phyloP scores from a whole-genome alignment of 2,113 vertebrate genomes.

The Callocephalon fimbriatum region DNA sequence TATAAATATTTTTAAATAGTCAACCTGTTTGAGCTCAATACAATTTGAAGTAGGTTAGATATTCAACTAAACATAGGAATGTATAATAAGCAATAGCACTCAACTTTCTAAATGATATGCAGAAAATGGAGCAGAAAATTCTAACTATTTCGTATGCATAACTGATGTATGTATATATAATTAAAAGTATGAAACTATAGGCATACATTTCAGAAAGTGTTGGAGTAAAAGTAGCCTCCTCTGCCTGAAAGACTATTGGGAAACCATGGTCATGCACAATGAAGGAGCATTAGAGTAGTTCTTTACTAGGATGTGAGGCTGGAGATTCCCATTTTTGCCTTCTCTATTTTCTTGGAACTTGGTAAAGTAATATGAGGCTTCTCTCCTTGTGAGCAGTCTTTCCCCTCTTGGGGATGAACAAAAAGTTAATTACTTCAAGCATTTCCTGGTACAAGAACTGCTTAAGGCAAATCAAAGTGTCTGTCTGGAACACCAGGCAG shows the following conservation, averaged over 20 bases:
- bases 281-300: background rate
- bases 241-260: background rate
- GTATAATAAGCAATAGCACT: background rate
- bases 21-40: background rate
- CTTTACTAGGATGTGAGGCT: background rate
- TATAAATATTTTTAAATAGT: conserved; percentile 10
- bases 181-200: conserved; percentile 43
- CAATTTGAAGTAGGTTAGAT: background rate
- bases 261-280: background rate
- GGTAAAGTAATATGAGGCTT: background rate
- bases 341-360: background rate
- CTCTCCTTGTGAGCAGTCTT: background rate
- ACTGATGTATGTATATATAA: conserved; percentile 17
- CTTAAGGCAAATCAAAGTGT: background rate
- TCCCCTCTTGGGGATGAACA: background rate
- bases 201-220: background rate
- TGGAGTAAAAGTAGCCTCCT: background rate
- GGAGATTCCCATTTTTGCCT: background rate
- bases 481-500: background rate
- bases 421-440: background rate
- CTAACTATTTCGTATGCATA: conserved; percentile 26
- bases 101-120: background rate
- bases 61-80: background rate
- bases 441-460: background rate
- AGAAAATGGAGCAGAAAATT: conserved; percentile 47